Conservation (phyloP, 1,140 invertebrate species). For the Acarapis woodi region DNA sequence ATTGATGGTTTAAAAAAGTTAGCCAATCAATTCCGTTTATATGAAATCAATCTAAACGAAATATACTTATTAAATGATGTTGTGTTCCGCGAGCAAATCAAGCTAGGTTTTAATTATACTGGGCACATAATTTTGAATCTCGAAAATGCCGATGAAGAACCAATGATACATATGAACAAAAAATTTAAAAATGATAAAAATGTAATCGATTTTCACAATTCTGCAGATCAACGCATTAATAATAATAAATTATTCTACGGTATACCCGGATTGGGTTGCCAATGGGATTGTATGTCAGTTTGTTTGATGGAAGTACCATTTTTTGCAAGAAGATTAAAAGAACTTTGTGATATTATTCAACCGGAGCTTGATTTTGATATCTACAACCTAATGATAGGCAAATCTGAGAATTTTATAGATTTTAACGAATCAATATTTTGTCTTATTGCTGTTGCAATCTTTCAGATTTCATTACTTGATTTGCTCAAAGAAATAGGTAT, state of each 20-base stretch:
- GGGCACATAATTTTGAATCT: too few species aligned
- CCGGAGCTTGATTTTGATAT: conserved; percentile 46
- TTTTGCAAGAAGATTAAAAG: conserved; percentile 43
- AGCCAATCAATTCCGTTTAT: too few species aligned
- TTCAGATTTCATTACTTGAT: conserved; percentile 25
- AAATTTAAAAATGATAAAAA: too few species aligned
- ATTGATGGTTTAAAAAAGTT: too few species aligned
- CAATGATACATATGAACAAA: too few species aligned
- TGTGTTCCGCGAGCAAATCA: conserved; percentile 1
- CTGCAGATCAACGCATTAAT: too few species aligned
- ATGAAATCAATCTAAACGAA: neutral
- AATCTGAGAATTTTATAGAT: neutral
- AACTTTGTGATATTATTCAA: conserved; percentile 36
- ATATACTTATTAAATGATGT: neutral
- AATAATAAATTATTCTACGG: too few species aligned
- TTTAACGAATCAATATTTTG: conserved; percentile 38
- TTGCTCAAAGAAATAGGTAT: conserved; percentile 19
- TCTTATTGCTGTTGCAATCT: conserved; percentile 68
- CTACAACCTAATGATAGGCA: conserved; percentile 37
- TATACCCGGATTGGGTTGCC: conserved; percentile 69
- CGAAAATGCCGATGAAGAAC: too few species aligned
- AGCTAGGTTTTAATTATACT: too few species aligned
- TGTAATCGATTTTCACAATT: too few species aligned
- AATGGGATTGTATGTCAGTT: conserved; percentile 78
- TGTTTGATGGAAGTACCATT: conserved; percentile 43